Evolutionary conservation across 2,797 vertebrate genomes (phyloP).

Genomic region (Gadopsis marmoratus): DNA sequence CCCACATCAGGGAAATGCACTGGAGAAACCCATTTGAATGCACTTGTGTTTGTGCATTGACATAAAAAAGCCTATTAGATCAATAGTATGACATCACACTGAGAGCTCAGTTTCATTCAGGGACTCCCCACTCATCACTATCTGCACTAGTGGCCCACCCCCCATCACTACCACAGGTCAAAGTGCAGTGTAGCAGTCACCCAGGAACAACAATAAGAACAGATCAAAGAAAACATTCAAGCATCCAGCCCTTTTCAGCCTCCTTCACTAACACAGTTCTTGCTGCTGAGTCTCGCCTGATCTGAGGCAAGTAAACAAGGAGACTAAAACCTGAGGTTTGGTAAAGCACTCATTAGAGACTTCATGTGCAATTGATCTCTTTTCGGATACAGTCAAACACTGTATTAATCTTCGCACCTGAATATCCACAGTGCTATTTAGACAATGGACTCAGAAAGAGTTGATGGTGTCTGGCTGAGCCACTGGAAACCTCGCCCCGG

Average conservation of each 20-base stretch:
- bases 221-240: constrained; percentile 34
- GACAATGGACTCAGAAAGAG: background rate
- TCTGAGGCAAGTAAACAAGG: background rate
- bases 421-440: constrained; percentile 1
- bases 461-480: constrained; percentile 7
- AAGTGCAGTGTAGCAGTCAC: constrained; percentile 36
- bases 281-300: background rate
- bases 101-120: constrained; percentile 59
- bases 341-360: background rate
- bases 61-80: constrained; percentile 13
- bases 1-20: constrained; percentile 1
- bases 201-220: constrained; percentile 52
- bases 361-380: background rate
- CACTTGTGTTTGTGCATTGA: background rate
- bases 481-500: background rate
- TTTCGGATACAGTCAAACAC: constrained; percentile 3
- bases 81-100: constrained; percentile 47
- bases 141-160: background rate
- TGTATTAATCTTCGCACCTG: constrained; percentile 2
- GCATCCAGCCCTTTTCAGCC: background rate
- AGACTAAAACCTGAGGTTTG: background rate
- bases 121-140: constrained; percentile 64
- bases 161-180: constrained; percentile 31
- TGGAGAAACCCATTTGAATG: background rate
- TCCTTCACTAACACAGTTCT: constrained; percentile 10